phyloP scores from a whole-genome alignment of 1,140 invertebrate genomes.

The Leguminivora glycinivorella region DNA sequence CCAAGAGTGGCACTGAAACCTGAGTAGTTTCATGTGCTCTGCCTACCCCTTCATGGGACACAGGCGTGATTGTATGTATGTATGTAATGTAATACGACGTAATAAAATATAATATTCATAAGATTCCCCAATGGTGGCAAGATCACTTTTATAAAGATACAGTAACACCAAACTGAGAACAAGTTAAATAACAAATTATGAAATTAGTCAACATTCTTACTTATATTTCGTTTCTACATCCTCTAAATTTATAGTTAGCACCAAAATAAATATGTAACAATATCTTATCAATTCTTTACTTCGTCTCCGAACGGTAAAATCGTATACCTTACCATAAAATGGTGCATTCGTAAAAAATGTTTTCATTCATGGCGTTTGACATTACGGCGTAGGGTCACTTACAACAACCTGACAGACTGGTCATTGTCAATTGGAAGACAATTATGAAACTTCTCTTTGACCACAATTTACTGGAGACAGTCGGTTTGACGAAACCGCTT shows the following conservation, averaged over 20 bases:
- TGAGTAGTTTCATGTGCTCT: too few relatives aligned
- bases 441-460: too few relatives aligned
- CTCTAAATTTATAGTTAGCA: constrained; percentile 5
- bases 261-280: constrained; percentile 5
- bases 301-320: background rate
- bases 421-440: too few relatives aligned
- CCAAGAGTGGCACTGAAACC: too few relatives aligned
- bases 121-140: background rate
- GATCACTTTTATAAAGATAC: background rate
- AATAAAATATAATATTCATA: too few relatives aligned
- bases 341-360: background rate
- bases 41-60: too few relatives aligned
- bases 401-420: too few relatives aligned
- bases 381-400: background rate
- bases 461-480: too few relatives aligned
- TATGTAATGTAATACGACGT: background rate
- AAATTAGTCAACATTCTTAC: background rate
- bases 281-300: background rate
- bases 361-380: background rate
- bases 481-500: background rate
- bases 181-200: background rate
- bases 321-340: background rate
- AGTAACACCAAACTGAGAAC: background rate
- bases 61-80: too few relatives aligned
- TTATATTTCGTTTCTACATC: background rate